phyloP scores from a whole-genome alignment of 53 echinoderm and acorn worm species.

The Stichopus horrens region DNA sequence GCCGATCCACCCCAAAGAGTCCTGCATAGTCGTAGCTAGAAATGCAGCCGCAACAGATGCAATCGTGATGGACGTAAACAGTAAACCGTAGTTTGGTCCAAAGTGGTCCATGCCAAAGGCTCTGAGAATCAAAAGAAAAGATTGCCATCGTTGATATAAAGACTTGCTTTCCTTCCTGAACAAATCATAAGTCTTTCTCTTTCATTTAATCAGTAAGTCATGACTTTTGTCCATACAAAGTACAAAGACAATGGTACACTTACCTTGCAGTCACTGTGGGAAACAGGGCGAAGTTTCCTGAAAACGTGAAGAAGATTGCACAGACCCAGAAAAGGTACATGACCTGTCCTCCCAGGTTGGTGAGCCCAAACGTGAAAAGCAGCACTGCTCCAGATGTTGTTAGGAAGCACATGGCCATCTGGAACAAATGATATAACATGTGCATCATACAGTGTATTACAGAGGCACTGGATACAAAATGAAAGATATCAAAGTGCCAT shows the following conservation, averaged over 20 bases:
- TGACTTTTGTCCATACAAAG: background rate
- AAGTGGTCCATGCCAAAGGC: conserved; percentile 80
- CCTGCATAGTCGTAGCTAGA: conserved; percentile 63
- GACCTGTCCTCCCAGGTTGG: conserved; percentile 57
- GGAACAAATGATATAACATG: background rate
- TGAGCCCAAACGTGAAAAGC: conserved; percentile 53
- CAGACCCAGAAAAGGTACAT: conserved; percentile 88
- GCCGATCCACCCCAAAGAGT: conserved; percentile 69
- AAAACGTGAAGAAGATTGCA: conserved; percentile 79
- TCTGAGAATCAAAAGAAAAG: conserved; percentile 47
- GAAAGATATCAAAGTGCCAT: too few relatives aligned
- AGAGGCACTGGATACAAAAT: too few relatives aligned
- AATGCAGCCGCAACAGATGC: conserved; percentile 60
- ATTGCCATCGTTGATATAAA: background rate
- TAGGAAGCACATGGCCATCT: conserved; percentile 58
- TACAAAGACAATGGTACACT: background rate
- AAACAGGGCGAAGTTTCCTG: conserved; percentile 84
- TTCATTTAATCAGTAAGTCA: too few relatives aligned
- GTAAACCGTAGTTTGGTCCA: conserved; percentile 81
- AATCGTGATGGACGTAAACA: conserved; percentile 71
- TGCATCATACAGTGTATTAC: too few relatives aligned
- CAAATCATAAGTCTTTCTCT: too few relatives aligned
- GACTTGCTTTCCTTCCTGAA: background rate
- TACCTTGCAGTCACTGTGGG: conserved; percentile 90
- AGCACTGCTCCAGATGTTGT: conserved; percentile 54